Evolutionary conservation across 1,140 invertebrate species (phyloP), one percentile per base, ranked within the genome.

Genomic region (Calycopis cecrops): DNA sequence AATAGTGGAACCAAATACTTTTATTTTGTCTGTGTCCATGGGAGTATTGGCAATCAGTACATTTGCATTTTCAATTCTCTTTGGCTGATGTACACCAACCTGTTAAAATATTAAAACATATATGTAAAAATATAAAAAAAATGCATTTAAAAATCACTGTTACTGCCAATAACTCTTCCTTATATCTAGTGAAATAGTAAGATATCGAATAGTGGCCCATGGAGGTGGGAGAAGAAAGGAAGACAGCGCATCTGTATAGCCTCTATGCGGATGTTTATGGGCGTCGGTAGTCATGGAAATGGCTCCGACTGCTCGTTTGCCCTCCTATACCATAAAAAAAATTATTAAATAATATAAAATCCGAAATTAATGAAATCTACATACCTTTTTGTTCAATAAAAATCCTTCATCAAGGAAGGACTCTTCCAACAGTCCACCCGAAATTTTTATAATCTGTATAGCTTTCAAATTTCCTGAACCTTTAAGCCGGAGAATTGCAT

Each of bases 11-110:
- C 98, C 98, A 90, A 99, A 99, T n/a, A 99, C 96, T 91, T 99
- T 99, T 63, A 99, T 99, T 89, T 99, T 99, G 76, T 99, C 99
- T 14, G 98, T 98, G 84, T 99, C 99, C 99, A 99, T 99, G 0
- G 99, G 97, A 35, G 99, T 99, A 78, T 99, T 99, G n/a, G 98
- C 98, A 76, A 99, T 98, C 10, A 99, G 91, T 76, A 99, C 99
- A 75, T 93, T 94, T 9, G 97, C 97, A 77, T 94, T 98, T 88
- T 98, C 96, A 69, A 99, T 89, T 54, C 91, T 88, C 78, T 97
- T 96, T 0, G 96, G 96, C 79, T 97, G 96, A 85, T 95, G 93
- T 34, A 94, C 90, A 63, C 86, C 87, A 52, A 88, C 84, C 86
- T 88, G 11, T 44, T 66, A 28, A 28, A 28, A 28, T 28, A 28